Evolutionary conservation across 1,140 invertebrate genomes (phyloP).

Genomic region (Drosophila insularis): DNA sequence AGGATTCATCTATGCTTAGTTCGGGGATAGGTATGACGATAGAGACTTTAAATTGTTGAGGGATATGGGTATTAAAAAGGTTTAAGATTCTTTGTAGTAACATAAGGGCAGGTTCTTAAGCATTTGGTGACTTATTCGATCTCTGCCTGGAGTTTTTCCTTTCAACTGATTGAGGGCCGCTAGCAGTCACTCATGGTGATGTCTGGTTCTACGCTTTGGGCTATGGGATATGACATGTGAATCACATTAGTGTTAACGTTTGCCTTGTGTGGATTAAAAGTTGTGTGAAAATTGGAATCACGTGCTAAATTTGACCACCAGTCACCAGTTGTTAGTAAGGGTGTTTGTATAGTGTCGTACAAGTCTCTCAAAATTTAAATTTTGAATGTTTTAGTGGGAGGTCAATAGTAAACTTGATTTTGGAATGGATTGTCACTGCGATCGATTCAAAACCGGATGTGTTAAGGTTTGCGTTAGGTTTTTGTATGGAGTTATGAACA

Average conservation of each 20-base stretch:
- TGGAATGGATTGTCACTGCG: constrained; percentile 31
- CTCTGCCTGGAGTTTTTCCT: constrained; percentile 14
- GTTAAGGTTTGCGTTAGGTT: constrained; percentile 24
- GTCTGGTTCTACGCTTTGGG: constrained; percentile 3
- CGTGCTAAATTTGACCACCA: no score
- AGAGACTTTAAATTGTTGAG: neutral
- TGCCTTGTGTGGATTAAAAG: no score
- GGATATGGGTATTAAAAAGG: neutral
- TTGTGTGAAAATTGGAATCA: no score
- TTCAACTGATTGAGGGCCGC: constrained; percentile 4
- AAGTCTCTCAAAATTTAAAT: constrained; percentile 24
- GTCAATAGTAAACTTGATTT: constrained; percentile 25
- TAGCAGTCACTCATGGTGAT: constrained; percentile 7
- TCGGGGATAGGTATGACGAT: neutral
- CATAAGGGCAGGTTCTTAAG: neutral
- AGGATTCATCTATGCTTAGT: neutral
- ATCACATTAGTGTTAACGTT: no score
- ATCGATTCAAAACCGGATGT: neutral
- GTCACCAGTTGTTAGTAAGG: constrained; percentile 6
- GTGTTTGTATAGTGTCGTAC: constrained; percentile 7
- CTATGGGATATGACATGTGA: constrained; percentile 16
- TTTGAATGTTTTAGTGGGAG: constrained; percentile 19
- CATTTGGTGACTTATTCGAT: constrained; percentile 7
- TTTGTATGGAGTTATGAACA: constrained; percentile 29
- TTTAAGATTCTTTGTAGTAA: neutral